These are phyloP conservation scores for Zosterops borbonicus DNA, from an alignment of 2,113 vertebrate genomes.

Conservation along the genomic window DNA sequence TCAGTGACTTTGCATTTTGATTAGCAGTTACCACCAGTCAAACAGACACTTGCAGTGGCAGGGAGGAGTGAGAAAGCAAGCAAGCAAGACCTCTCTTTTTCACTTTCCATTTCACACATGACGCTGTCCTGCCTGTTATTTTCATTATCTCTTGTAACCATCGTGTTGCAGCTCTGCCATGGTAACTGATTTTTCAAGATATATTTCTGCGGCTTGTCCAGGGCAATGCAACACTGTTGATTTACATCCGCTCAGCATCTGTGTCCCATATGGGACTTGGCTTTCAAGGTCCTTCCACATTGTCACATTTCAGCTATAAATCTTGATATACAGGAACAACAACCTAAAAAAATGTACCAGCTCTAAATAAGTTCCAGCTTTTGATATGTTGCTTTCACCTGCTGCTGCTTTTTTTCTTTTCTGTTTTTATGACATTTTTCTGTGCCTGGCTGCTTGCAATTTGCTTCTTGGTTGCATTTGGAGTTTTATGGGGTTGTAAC, in stretches of 20 bases:
- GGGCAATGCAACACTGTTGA: slow-evolving; percentile 34
- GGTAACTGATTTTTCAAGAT: slow-evolving; percentile 61
- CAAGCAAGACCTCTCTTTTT: slow-evolving; percentile 46
- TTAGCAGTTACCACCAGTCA: slow-evolving; percentile 69
- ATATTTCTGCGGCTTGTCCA: slow-evolving; percentile 19
- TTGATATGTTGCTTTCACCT: slow-evolving; percentile 54
- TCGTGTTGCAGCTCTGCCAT: neutral
- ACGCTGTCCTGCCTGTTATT: slow-evolving; percentile 4
- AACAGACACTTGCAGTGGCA: slow-evolving; percentile 33
- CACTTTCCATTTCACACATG: slow-evolving; percentile 60
- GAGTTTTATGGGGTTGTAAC: slow-evolving; percentile 58
- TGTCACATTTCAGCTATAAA: slow-evolving; percentile 64
- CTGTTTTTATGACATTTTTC: slow-evolving; percentile 48
- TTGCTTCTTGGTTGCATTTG: slow-evolving; percentile 60
- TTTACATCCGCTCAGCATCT: slow-evolving; percentile 60
- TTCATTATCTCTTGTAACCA: slow-evolving; percentile 48
- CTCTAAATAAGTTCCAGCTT: slow-evolving; percentile 46
- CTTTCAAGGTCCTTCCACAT: slow-evolving; percentile 60
- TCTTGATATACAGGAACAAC: slow-evolving; percentile 49
- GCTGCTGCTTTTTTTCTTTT: neutral
- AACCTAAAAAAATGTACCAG: slow-evolving; percentile 11
- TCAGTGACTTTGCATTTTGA: slow-evolving; percentile 62
- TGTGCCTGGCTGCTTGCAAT: slow-evolving; percentile 50
- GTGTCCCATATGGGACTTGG: slow-evolving; percentile 40
- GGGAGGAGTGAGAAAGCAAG: neutral